These are phyloP conservation scores for Pseudomyrmex gracilis DNA, from an alignment of 1,140 invertebrate genomes.

Conservation along the genomic window DNA sequence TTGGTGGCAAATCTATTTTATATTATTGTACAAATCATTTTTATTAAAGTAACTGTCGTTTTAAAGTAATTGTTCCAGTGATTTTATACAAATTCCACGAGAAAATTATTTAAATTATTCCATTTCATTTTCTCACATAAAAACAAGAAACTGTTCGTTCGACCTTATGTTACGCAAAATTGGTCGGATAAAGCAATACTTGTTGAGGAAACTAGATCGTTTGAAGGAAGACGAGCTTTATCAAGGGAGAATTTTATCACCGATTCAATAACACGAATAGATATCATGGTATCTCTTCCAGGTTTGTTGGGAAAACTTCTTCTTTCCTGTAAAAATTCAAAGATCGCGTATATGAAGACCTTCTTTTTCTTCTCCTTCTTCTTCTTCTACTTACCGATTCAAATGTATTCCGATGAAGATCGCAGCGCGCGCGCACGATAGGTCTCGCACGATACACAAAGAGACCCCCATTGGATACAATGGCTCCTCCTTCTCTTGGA, in stretches of 20 bases:
- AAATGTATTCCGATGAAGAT: conserved; percentile 66
- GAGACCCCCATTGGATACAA: conserved; percentile 68
- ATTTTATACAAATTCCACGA: too few species aligned
- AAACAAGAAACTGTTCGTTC: too few species aligned
- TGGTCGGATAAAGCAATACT: not conserved
- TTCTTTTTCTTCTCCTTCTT: not conserved
- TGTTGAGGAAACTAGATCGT: not conserved
- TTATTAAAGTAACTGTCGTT: not conserved
- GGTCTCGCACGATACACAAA: conserved; percentile 54
- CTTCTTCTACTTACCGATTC: conserved; percentile 42
- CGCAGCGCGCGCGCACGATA: conserved; percentile 2
- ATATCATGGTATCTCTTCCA: not conserved
- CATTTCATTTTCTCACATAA: not conserved
- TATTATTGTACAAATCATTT: too few species aligned
- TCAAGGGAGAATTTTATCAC: conserved; percentile 15
- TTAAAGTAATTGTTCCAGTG: not conserved
- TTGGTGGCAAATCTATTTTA: not conserved
- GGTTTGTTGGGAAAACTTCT: not conserved
- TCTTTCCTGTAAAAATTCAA: conserved; percentile 23
- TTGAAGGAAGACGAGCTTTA: not conserved
- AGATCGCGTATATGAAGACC: not conserved
- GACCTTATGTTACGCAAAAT: not conserved
- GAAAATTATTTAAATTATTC: not conserved
- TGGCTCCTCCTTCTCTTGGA: conserved; percentile 57
- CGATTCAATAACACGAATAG: conserved; percentile 9